Percentiles rank a stretch among this genome's conserved stretches.
These are phyloP conservation scores for Enteromius argenteus DNA, from an alignment of 2,797 vertebrate species.

Conservation along the genomic window DNA sequence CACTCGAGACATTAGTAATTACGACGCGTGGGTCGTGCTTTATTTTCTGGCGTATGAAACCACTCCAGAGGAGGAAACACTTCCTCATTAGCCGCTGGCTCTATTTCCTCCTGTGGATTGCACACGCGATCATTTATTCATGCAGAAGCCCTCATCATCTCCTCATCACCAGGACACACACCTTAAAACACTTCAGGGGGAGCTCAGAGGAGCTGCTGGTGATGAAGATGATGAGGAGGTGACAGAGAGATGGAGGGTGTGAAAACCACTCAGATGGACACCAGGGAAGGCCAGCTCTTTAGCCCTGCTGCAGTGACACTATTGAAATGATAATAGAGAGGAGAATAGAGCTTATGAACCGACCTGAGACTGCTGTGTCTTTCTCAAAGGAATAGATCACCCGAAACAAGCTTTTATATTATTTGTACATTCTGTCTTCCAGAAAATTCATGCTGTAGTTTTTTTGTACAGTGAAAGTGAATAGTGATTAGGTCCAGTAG, in stretches of 20 bases:
- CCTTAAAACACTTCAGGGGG: conserved; percentile 60
- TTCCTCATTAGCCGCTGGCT: conserved; percentile 66
- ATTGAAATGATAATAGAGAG: conserved; percentile 47
- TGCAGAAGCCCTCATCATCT: conserved; percentile 61
- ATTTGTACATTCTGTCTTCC: not conserved
- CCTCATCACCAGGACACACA: conserved; percentile 54
- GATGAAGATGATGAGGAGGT: conserved; percentile 49
- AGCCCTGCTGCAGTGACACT: conserved; percentile 29
- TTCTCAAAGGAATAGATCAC: not conserved
- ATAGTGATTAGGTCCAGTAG: not conserved
- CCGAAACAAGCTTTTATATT: not conserved
- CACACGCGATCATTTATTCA: conserved; percentile 69
- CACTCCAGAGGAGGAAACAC: conserved; percentile 47
- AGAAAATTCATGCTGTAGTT: no score
- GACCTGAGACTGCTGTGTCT: not conserved
- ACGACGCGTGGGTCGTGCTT: conserved; percentile 31
- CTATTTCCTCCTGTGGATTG: conserved; percentile 61
- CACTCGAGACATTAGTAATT: conserved; percentile 64
- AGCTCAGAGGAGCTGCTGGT: conserved; percentile 43
- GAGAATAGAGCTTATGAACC: not conserved
- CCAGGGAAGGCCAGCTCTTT: conserved; percentile 48
- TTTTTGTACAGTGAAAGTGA: not conserved
- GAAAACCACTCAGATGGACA: conserved; percentile 48
- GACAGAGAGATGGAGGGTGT: conserved; percentile 53
- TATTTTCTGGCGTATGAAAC: conserved; percentile 66